These are phyloP conservation scores for Eurystomus gularis DNA, from an alignment of 2,113 vertebrate species.

Conservation along the genomic window DNA sequence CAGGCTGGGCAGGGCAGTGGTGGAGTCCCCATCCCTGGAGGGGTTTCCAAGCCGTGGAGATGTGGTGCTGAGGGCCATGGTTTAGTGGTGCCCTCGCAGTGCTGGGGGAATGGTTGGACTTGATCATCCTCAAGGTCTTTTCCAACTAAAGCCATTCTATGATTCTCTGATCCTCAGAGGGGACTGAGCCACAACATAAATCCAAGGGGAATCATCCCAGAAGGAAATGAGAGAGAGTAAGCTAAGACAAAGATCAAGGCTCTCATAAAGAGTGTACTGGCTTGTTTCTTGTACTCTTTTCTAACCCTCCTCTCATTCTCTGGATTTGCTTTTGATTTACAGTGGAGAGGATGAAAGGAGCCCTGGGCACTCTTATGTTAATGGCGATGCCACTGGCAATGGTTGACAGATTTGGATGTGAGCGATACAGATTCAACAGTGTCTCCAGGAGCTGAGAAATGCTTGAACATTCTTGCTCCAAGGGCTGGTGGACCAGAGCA, in stretches of 20 bases:
- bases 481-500: neutral
- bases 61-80: neutral
- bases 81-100: neutral
- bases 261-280: neutral
- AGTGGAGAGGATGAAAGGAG: neutral
- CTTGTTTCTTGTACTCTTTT: neutral
- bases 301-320: rapidly evolving
- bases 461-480: neutral
- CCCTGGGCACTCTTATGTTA: neutral
- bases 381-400: too few species aligned
- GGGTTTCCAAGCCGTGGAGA: neutral
- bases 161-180: neutral
- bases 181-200: neutral
- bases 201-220: neutral
- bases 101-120: neutral
- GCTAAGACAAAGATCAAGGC: neutral
- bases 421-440: rapidly evolving
- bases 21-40: neutral
- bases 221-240: neutral
- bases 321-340: neutral
- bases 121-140: neutral
- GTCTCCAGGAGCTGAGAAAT: neutral
- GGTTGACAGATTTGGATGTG: neutral
- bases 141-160: neutral
- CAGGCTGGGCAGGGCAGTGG: too few species aligned